Evolutionary conservation across 2,888 invertebrate genomes (phyloP), one percentile per base, ranked within the genome.

Genomic region (Ichneumon xanthorius): DNA sequence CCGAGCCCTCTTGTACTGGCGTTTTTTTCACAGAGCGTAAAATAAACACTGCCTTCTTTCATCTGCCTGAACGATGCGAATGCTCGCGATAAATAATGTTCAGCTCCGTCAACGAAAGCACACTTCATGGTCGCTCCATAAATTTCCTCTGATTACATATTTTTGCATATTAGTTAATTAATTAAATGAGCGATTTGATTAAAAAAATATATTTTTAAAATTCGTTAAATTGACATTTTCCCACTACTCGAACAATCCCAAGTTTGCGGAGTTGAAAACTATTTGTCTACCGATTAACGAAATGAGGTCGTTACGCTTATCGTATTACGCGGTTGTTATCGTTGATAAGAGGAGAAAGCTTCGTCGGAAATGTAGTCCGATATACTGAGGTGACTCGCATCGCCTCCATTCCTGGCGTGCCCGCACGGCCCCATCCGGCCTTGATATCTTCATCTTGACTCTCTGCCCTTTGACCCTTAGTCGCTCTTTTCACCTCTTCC

Each of bases 371-470:
- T 26, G 19, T 33, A 19, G n/a, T 19, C 6, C 61, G 61, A 11
- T 7, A 53, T 33, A 22, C 72, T 11, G 40, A 16, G n/a, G 40
- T 37, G 73, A 73, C 45, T 26, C 7, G 45, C 58, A 45, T 73
- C 61, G 6, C 55, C 58, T 4, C 19, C 0, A 11, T 33, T 30
- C 55, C 53, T 5, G 5, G 6, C n/a, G 6, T 7, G 5, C 14
- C n/a, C 16, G 33, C 63, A 48, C 45, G 45, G 45, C 30, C 26
- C 30, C 48, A 19, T 48, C 75, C 30, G 48, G 33, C 76, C 67
- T 77, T 53, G 80, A 73, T 77, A 16, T 72, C 48, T 71, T 6
- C n/a, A 73, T 80, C 33, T 37, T 63, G 70, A 14, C 58, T 80
- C 58, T 80, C 26, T 65, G 16, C 65, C 70, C 22, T 70, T 75